Conservation (phyloP, 2,113 vertebrate genomes). For the Brevimyrus niger region DNA sequence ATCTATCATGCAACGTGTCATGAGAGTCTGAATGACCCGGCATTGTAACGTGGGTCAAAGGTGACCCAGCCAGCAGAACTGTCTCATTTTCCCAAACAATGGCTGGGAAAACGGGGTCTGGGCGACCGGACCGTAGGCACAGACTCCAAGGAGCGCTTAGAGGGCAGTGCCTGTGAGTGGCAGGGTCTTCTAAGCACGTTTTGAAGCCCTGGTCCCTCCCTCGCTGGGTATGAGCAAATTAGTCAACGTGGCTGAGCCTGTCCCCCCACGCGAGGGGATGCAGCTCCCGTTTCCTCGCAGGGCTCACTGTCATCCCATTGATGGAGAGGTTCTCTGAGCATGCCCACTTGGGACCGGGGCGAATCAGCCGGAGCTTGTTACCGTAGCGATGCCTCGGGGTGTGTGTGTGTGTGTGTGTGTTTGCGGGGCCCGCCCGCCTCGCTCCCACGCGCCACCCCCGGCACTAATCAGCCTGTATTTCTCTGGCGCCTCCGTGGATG, state of each 20-base stretch:
- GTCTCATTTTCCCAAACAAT: not conserved
- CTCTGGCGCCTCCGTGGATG: not conserved
- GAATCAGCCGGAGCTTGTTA: not conserved
- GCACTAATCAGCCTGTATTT: not conserved
- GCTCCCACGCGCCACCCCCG: not conserved
- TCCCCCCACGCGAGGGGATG: not conserved
- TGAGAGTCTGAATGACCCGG: not conserved
- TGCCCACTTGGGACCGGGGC: not conserved
- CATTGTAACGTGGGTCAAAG: not conserved
- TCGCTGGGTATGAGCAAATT: not conserved
- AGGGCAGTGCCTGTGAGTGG: not conserved
- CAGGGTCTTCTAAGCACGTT: not conserved
- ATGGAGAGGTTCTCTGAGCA: not conserved
- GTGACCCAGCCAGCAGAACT: not conserved
- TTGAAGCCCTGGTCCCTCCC: not conserved
- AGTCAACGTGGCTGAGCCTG: not conserved
- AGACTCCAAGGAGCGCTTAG: not conserved
- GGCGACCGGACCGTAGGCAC: not conserved
- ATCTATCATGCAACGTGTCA: slow-evolving; percentile 5
- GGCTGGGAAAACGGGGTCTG: not conserved
- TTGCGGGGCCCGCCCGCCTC: not conserved
- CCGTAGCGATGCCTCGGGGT: not conserved
- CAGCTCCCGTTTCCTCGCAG: not conserved
- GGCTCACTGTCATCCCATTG: not conserved
- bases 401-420: not conserved